Evolutionary conservation across 2,797 vertebrate genomes (phyloP).

Genomic region (Sebastiscus albofasciatus): DNA sequence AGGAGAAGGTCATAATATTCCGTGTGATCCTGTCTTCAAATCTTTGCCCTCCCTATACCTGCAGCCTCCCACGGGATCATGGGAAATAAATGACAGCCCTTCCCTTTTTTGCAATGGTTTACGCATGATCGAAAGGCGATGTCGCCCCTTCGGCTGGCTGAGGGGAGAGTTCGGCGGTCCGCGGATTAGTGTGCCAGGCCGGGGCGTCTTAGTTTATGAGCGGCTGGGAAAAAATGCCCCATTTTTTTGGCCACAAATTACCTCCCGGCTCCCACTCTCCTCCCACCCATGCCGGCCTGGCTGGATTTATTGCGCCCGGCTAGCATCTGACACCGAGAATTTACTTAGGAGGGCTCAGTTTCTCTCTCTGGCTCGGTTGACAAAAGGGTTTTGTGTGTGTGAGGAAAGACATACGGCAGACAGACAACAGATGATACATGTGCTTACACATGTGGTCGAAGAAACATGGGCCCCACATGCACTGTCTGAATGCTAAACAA

Average conservation of each 20-base stretch:
- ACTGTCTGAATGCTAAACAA: background rate
- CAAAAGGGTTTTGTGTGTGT: slow-evolving; percentile 1
- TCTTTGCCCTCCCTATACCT: slow-evolving; percentile 43
- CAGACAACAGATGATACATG: background rate
- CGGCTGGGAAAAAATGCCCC: slow-evolving; percentile 60
- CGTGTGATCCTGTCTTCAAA: slow-evolving; percentile 62
- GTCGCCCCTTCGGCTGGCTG: slow-evolving; percentile 61
- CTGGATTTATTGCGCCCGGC: slow-evolving; percentile 75
- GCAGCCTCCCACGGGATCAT: slow-evolving; percentile 63
- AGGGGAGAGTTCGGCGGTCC: slow-evolving; percentile 55
- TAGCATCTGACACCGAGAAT: slow-evolving; percentile 72
- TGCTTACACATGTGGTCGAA: background rate
- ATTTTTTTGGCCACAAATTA: slow-evolving; percentile 77
- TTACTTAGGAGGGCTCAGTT: slow-evolving; percentile 65
- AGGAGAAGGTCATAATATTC: slow-evolving; percentile 69
- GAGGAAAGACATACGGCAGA: slow-evolving; percentile 7
- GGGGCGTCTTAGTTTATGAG: slow-evolving; percentile 72
- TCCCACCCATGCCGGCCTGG: slow-evolving; percentile 43
- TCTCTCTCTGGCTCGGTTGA: slow-evolving; percentile 32
- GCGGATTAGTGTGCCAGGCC: slow-evolving; percentile 75
- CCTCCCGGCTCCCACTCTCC: slow-evolving; percentile 41
- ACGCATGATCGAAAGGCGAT: slow-evolving; percentile 78
- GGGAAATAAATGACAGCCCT: slow-evolving; percentile 74
- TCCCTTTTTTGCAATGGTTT: slow-evolving; percentile 69
- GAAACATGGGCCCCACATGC: background rate